Percentiles rank a stretch among this genome's conserved stretches.
Conservation (phyloP, 2,888 invertebrate genomes). For the Drosophila meridionalis region DNA sequence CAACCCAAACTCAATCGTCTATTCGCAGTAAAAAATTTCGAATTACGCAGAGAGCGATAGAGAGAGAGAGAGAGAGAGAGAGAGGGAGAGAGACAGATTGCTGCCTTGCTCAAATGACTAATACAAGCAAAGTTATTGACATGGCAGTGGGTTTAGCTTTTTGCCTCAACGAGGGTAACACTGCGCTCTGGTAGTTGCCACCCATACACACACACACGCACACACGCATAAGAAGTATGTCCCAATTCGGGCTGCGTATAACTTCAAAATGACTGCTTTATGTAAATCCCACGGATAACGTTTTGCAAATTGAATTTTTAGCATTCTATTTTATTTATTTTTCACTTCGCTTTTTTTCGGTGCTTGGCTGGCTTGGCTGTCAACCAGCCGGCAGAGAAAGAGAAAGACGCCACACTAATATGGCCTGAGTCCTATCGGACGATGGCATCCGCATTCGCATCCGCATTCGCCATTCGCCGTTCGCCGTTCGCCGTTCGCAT, state of each 20-base stretch:
- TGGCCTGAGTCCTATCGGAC: conserved; percentile 37
- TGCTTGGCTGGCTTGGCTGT: conserved; percentile 20
- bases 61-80: not conserved
- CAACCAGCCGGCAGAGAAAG: conserved; percentile 1
- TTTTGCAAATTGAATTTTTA: conserved; percentile 84
- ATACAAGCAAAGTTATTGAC: conserved; percentile 81
- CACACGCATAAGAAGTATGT: conserved; percentile 52
- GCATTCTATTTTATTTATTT: conserved; percentile 82
- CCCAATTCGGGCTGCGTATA: conserved; percentile 75
- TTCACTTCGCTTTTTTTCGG: conserved; percentile 57
- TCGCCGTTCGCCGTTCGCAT: conserved; percentile 25
- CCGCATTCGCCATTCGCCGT: conserved; percentile 26
- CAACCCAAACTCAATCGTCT: conserved; percentile 81
- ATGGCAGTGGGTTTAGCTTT: conserved; percentile 75
- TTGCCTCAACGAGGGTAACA: conserved; percentile 68
- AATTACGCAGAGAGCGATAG: conserved; percentile 64
- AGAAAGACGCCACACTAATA: conserved; percentile 33
- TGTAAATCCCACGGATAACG: conserved; percentile 83
- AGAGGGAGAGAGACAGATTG: conserved; percentile 26
- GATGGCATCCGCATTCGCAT: conserved; percentile 33
- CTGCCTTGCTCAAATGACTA: conserved; percentile 75
- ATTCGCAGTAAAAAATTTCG: conserved; percentile 80
- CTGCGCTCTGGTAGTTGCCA: conserved; percentile 28
- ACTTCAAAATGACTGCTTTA: conserved; percentile 84
- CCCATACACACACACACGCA: conserved; percentile 18